Evolutionary conservation across 2,113 vertebrate species (phyloP), one percentile per base, ranked within the genome.

Genomic region (Aspiorhynchus laticeps): DNA sequence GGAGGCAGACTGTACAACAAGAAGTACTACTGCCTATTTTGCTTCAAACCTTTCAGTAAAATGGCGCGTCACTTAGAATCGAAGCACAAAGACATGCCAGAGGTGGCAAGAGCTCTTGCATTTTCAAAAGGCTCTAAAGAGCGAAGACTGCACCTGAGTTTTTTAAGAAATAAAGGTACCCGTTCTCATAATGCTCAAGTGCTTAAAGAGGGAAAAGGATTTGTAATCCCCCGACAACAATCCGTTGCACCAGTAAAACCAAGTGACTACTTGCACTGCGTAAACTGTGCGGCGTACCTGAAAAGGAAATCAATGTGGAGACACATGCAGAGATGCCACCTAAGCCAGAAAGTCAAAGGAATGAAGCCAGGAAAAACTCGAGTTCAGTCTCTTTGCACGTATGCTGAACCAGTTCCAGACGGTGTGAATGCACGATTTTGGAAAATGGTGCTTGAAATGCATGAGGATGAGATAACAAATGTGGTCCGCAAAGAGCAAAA

Each of bases 401-500:
- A 86, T 86, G 21, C 53, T 81, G 63, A 86, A 63, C 85, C 89
- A 76, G 76, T 61, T 78, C 84, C 84, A 43, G 73, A 43, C 7
- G 77, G n/a, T 33, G 78, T 77, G 24, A 82, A 61, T 24, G 51
- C 10, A 59, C 0, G n/a, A 41, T 77, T 88, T 56, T 90, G 89
- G 82, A 85, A 85, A 61, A 24, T 87, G 9, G 8, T 88, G 41
- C 86, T 33, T 15, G 38, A 56, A 26, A 88, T 88, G 82, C 83
- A 78, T n/a, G 77, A 87, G 48, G 88, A 89, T 46, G 63, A 59
- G 10, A 71, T 91, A 56, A 83, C 41, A n/a, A 28, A 15, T 87
- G 87, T 59, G 17, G 81, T 91, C 38, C 78, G 83, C 63, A 84
- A 24, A 61, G 90, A 91, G 59, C 31, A 21, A 26, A 82, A 74